These are phyloP conservation scores for Oceanites oceanicus DNA, from an alignment of 2,113 vertebrate genomes.

Conservation along the genomic window DNA sequence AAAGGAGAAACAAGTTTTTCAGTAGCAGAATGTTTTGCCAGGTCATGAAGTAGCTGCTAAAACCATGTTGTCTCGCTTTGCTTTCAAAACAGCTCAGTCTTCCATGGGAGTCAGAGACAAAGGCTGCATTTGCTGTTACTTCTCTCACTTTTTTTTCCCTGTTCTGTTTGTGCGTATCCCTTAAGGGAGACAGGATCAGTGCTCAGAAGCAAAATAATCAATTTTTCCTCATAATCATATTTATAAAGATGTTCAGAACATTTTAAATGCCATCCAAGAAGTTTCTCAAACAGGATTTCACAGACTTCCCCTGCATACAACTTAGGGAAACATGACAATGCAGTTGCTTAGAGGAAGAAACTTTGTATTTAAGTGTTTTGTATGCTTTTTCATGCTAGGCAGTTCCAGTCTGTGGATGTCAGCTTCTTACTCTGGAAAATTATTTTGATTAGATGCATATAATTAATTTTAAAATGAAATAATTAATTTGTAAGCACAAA, in stretches of 20 bases:
- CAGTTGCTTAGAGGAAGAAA: background rate
- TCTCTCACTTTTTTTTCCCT: background rate
- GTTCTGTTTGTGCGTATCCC: background rate
- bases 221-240: background rate
- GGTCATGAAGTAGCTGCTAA: background rate
- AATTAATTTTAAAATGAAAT: conserved; percentile 1
- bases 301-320: background rate
- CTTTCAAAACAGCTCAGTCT: background rate
- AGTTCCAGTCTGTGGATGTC: background rate
- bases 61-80: background rate
- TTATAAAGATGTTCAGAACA: background rate
- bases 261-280: background rate
- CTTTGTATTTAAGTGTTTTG: background rate
- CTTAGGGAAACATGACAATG: background rate
- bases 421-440: background rate
- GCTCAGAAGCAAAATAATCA: background rate
- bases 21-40: background rate
- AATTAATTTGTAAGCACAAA: background rate
- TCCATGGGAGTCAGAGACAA: background rate
- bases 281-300: background rate
- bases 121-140: conserved; percentile 1
- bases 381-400: background rate
- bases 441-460: background rate
- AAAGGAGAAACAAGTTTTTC: background rate
- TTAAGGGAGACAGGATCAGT: background rate